These are phyloP conservation scores for Coboldia fuscipes DNA, from an alignment of 1,140 invertebrate genomes.

Conservation along the genomic window DNA sequence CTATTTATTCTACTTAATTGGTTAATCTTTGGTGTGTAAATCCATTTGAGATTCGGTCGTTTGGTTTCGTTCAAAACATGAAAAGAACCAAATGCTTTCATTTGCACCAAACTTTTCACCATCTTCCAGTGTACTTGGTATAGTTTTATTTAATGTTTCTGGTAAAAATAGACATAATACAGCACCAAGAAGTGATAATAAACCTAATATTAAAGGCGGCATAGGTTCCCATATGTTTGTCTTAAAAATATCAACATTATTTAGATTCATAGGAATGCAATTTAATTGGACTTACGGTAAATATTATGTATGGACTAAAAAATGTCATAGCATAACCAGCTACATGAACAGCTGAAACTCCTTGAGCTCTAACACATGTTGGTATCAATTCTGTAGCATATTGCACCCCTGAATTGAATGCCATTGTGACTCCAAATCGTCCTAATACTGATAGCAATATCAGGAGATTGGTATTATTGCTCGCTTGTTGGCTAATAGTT, in stretches of 20 bases:
- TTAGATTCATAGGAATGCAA: neutral
- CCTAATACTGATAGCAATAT: constrained; percentile 30
- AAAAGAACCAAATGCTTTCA: constrained; percentile 30
- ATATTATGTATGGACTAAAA: constrained; percentile 29
- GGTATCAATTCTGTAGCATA: constrained; percentile 45
- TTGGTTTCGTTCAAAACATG: constrained; percentile 12
- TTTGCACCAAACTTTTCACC: constrained; percentile 37
- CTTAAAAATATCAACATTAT: constrained; percentile 3
- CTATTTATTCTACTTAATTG: too few relatives aligned
- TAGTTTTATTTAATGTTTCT: constrained; percentile 32
- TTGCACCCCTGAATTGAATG: constrained; percentile 37
- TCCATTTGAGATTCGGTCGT: neutral
- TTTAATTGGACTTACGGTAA: constrained; percentile 7
- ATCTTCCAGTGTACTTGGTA: constrained; percentile 35
- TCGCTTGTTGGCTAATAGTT: constrained; percentile 11
- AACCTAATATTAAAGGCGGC: constrained; percentile 29
- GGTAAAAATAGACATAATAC: constrained; percentile 32
- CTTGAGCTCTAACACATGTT: constrained; percentile 37
- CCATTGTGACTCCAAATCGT: constrained; percentile 36
- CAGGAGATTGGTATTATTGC: constrained; percentile 10
- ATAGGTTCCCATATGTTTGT: constrained; percentile 28
- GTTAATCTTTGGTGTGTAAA: too few relatives aligned
- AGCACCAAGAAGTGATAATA: constrained; percentile 29
- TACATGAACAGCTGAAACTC: constrained; percentile 30
- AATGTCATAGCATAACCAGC: constrained; percentile 32